phyloP scores from a whole-genome alignment of 2,113 vertebrate species.

The Morone chrysops region DNA sequence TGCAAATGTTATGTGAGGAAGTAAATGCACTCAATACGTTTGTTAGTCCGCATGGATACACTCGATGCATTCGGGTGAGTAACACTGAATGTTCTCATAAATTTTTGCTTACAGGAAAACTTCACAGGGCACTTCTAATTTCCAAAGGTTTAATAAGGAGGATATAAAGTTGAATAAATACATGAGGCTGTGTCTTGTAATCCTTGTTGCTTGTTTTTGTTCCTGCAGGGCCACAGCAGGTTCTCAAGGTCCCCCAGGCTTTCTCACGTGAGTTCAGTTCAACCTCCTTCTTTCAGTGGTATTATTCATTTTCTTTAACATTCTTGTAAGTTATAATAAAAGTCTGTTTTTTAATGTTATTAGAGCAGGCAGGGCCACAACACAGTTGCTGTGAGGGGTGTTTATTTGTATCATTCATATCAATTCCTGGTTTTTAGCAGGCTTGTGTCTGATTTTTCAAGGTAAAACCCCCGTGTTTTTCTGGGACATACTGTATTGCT shows the following conservation, averaged over 20 bases:
- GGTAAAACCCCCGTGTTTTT: constrained; percentile 41
- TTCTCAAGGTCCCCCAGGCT: constrained; percentile 88
- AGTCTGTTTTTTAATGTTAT: not conserved
- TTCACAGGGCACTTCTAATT: not conserved
- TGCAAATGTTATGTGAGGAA: not conserved
- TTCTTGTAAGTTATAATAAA: not conserved
- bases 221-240: constrained; percentile 85
- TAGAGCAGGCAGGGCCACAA: not conserved
- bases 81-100: not conserved
- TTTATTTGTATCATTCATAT: not conserved
- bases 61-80: not conserved
- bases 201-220: constrained; percentile 32
- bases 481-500: constrained; percentile 41
- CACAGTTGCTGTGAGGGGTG: not conserved
- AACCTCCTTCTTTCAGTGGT: not conserved
- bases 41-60: not conserved
- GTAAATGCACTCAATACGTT: not conserved
- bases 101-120: not conserved
- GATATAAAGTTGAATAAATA: not conserved
- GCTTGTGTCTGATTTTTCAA: constrained; percentile 16
- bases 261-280: constrained; percentile 80
- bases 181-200: constrained; percentile 5
- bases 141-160: not conserved
- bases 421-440: not conserved
- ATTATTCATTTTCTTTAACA: not conserved